Percentiles rank a stretch among this genome's conserved stretches.
phyloP scores from a whole-genome alignment of 1,140 invertebrate genomes.

The Diabrotica undecimpunctata region DNA sequence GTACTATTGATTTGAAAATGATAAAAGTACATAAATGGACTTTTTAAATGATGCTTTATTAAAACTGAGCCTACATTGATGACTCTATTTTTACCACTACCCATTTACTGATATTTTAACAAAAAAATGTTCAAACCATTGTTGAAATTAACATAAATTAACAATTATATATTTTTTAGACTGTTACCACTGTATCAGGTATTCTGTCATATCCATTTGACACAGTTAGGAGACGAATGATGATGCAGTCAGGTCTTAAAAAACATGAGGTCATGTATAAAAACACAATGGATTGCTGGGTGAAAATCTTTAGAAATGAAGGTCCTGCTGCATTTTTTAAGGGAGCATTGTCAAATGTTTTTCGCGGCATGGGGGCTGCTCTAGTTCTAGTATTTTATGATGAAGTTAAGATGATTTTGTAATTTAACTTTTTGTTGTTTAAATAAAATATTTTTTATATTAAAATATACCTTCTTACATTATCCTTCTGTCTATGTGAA shows the following conservation, averaged over 20 bases:
- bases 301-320: constrained; percentile 63
- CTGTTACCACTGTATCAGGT: constrained; percentile 44
- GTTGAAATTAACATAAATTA: neutral
- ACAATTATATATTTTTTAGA: constrained; percentile 34
- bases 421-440: neutral
- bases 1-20: too few species aligned
- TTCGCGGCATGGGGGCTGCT: constrained; percentile 74
- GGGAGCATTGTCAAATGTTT: constrained; percentile 74
- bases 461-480: too few species aligned
- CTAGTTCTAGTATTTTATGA: constrained; percentile 76
- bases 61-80: constrained; percentile 9
- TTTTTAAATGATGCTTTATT: neutral
- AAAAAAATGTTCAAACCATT: neutral
- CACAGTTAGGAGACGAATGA: constrained; percentile 85
- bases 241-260: constrained; percentile 76
- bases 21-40: too few species aligned
- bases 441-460: too few species aligned
- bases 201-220: constrained; percentile 85
- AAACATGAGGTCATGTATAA: constrained; percentile 68
- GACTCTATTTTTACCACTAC: constrained; percentile 24
- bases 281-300: constrained; percentile 69
- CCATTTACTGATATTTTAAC: constrained; percentile 26
- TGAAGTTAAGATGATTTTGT: constrained; percentile 63
- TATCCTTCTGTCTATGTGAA: too few species aligned
- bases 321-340: constrained; percentile 71